phyloP scores from a whole-genome alignment of 2,113 vertebrate genomes.

The Vimba vimba region DNA sequence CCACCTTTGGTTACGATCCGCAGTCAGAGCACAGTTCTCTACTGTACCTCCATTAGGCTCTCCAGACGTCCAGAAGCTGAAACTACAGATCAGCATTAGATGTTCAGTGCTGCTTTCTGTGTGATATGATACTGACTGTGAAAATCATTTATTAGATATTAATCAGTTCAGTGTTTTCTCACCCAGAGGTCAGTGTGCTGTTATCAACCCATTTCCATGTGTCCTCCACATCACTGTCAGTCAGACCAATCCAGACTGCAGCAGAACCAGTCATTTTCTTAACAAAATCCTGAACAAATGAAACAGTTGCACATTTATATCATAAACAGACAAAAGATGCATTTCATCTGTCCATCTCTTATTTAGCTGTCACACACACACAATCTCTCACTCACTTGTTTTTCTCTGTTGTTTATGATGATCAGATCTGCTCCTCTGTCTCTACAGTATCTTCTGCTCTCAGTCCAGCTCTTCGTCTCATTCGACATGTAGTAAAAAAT shows the following conservation, averaged over 20 bases:
- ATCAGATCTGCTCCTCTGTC: slow-evolving; percentile 17
- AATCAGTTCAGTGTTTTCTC: neutral
- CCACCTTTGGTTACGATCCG: neutral
- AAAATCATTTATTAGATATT: neutral
- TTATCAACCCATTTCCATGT: neutral
- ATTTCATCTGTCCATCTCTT: neutral
- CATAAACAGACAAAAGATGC: neutral
- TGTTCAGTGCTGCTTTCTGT: neutral
- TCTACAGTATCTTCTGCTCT: slow-evolving; percentile 13
- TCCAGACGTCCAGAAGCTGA: neutral
- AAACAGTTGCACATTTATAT: neutral
- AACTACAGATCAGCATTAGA: neutral
- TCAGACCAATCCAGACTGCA: neutral
- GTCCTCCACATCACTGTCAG: neutral
- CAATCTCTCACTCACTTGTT: neutral
- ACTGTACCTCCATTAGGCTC: neutral
- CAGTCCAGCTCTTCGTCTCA: neutral
- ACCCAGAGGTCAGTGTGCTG: neutral
- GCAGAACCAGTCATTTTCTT: accelerated
- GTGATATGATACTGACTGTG: slow-evolving; percentile 18
- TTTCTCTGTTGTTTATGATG: neutral
- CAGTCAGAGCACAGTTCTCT: neutral
- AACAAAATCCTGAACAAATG: neutral
- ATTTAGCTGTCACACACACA: neutral
- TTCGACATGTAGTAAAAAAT: neutral